Conservation (phyloP, 2,888 invertebrate genomes). For the Camponotus fellah region DNA sequence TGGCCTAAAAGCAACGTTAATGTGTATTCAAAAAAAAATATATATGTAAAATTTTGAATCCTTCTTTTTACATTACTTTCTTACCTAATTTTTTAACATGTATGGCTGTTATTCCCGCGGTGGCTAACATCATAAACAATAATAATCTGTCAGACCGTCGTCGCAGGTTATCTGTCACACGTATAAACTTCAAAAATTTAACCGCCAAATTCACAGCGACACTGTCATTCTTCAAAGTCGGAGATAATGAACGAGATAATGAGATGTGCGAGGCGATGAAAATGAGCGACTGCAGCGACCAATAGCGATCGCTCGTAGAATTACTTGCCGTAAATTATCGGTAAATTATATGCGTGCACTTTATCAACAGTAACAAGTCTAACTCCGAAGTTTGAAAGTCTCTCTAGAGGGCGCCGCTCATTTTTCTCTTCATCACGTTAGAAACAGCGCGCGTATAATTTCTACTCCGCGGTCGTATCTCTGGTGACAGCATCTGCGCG, state of each 20-base stretch:
- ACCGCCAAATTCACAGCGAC: conserved; percentile 53
- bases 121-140: conserved; percentile 70
- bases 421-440: not conserved
- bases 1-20: conserved; percentile 85
- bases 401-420: not conserved
- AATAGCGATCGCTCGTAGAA: not conserved
- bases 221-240: not conserved
- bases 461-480: not conserved
- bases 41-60: not conserved
- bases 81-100: conserved; percentile 80
- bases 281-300: not conserved
- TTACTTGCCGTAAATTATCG: not conserved
- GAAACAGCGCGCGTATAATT: not conserved
- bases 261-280: not conserved
- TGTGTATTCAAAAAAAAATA: not conserved
- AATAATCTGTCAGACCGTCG: conserved; percentile 27
- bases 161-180: conserved; percentile 51
- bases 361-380: not conserved
- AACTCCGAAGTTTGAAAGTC: no score
- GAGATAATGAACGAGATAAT: not conserved
- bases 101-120: conserved; percentile 75
- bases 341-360: not conserved
- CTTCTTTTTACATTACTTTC: not conserved
- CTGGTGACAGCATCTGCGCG: conserved; percentile 46
- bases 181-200: conserved; percentile 59